Percentiles rank a stretch among this genome's conserved stretches.
phyloP scores from a whole-genome alignment of 2,797 vertebrate genomes.

The Pangasius krempfi region DNA sequence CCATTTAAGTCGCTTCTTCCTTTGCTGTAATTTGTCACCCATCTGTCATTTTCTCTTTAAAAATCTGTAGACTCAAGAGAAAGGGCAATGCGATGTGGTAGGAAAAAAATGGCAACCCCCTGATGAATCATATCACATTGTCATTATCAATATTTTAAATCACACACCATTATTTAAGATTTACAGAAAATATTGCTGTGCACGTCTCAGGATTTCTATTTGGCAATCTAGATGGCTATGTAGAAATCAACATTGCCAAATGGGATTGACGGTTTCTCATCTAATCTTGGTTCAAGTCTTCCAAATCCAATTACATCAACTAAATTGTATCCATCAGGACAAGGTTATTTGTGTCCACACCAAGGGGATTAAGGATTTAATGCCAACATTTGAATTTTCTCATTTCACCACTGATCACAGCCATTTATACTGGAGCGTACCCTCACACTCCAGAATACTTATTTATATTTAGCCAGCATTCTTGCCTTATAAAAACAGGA shows the following conservation, averaged over 20 bases:
- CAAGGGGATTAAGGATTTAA: constrained; percentile 4
- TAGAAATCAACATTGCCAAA: constrained; percentile 3
- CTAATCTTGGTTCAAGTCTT: constrained; percentile 13
- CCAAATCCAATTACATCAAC: not conserved
- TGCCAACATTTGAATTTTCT: constrained; percentile 8
- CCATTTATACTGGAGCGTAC: not conserved
- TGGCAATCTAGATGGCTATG: not conserved
- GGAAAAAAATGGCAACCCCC: not conserved
- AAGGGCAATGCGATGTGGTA: not conserved
- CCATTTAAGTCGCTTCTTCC: not conserved
- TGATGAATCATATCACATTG: not conserved
- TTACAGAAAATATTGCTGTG: not conserved
- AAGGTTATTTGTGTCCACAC: constrained; percentile 5
- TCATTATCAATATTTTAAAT: not conserved
- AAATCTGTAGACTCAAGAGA: not conserved
- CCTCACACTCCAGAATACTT: not conserved
- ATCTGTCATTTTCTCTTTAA: not conserved
- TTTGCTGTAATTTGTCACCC: not conserved
- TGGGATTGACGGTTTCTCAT: not conserved
- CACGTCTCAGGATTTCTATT: not conserved
- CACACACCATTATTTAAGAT: not conserved
- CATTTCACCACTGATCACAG: constrained; percentile 3
- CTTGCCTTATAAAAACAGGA: not conserved
- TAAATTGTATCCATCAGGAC: constrained; percentile 13
- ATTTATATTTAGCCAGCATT: constrained; percentile 10